Conservation (phyloP, 1,140 invertebrate species). For the Idris sp. region DNA sequence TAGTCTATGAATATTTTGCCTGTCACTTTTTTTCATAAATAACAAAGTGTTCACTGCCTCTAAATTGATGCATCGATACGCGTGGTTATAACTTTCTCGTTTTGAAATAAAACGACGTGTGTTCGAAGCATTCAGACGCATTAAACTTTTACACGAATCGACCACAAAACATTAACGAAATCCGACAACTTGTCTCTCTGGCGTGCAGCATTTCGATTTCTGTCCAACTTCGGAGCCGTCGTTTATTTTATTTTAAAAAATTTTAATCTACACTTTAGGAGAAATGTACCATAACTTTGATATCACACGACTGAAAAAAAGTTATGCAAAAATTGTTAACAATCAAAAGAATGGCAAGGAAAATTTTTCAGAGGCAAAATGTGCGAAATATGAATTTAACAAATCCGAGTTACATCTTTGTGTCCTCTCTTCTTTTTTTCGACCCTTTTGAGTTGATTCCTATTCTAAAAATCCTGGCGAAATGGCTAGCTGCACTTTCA, state of each 20-base stretch:
- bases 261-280: slow-evolving; percentile 7
- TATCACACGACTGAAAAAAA: not conserved
- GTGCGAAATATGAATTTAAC: slow-evolving; percentile 15
- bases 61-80: slow-evolving; percentile 46
- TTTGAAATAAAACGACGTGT: slow-evolving; percentile 39
- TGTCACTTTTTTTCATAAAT: slow-evolving; percentile 23
- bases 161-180: slow-evolving; percentile 59
- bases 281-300: not conserved
- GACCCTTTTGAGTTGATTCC: slow-evolving; percentile 29
- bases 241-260: not conserved
- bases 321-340: not conserved
- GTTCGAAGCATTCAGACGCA: slow-evolving; percentile 28
- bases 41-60: slow-evolving; percentile 7
- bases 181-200: slow-evolving; percentile 54
- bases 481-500: slow-evolving; percentile 40
- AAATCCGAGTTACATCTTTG: slow-evolving; percentile 17
- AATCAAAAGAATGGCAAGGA: not conserved
- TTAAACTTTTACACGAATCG: slow-evolving; percentile 66
- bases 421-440: slow-evolving; percentile 3
- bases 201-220: slow-evolving; percentile 4
- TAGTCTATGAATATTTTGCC: not conserved
- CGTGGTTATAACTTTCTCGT: slow-evolving; percentile 28
- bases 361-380: not conserved
- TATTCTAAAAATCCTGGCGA: slow-evolving; percentile 29
- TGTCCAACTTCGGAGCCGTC: slow-evolving; percentile 9